These are phyloP conservation scores for Rhynchonycteris naso DNA, from an alignment of 2,797 vertebrate species.

Conservation along the genomic window DNA sequence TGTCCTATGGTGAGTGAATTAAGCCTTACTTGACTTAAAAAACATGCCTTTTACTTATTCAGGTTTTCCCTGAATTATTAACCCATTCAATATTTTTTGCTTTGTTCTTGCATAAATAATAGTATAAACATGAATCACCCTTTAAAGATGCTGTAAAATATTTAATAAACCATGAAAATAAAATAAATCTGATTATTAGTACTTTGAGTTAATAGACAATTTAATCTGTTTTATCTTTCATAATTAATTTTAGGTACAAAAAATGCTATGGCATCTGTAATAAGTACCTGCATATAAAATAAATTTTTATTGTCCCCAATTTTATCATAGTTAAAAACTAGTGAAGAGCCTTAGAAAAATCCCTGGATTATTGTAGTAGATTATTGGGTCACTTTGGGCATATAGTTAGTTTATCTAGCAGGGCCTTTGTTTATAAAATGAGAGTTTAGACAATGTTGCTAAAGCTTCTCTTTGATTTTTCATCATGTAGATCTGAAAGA, in stretches of 20 bases:
- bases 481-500: not conserved
- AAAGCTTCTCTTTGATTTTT: not conserved
- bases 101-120: not conserved
- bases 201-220: not conserved
- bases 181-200: not conserved
- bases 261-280: conserved; percentile 28
- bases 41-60: not conserved
- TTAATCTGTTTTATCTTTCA: not conserved
- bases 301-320: not conserved
- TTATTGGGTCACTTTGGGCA: not conserved
- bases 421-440: not conserved
- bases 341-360: not conserved
- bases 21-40: not conserved
- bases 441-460: not conserved
- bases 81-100: not conserved
- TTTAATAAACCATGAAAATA: not conserved
- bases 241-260: conserved; percentile 2
- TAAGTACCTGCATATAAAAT: not conserved
- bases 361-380: not conserved
- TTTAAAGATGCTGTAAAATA: not conserved
- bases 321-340: not conserved
- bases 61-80: not conserved
- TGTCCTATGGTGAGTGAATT: not conserved
- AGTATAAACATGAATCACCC: not conserved
- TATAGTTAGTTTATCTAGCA: not conserved